Conservation (phyloP, 2,888 invertebrate genomes). For the Rhingia campestris region DNA sequence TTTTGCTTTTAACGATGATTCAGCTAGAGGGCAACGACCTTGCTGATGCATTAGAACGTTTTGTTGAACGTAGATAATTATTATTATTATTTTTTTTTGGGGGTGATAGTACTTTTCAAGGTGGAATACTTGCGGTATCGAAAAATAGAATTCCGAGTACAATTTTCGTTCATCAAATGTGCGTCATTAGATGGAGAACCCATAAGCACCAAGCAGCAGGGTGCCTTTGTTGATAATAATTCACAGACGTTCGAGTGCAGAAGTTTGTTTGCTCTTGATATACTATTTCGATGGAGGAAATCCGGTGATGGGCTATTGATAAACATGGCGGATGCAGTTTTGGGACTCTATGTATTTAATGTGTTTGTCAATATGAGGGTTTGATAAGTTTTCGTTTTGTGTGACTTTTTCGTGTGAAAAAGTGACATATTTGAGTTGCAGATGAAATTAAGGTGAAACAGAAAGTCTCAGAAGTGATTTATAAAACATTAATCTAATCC, state of each 20-base stretch:
- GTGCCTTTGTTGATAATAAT: conserved; percentile 4
- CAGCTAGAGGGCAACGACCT: conserved; percentile 53
- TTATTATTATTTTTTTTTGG: conserved; percentile 23
- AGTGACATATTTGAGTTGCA: too few species aligned
- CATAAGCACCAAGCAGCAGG: not conserved
- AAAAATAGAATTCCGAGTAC: conserved; percentile 3
- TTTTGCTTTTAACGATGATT: conserved; percentile 57
- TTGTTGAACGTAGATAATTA: conserved; percentile 30
- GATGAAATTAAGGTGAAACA: too few species aligned
- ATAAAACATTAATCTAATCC: too few species aligned
- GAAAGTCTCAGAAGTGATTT: too few species aligned
- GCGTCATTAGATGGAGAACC: conserved; percentile 3
- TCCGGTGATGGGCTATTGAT: conserved; percentile 4
- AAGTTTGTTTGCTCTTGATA: conserved; percentile 6
- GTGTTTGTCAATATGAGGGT: too few species aligned
- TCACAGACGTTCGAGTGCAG: not conserved
- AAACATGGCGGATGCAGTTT: not conserved
- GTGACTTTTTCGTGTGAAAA: too few species aligned
- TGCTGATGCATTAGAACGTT: conserved; percentile 36
- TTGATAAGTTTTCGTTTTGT: too few species aligned
- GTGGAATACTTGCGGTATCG: not conserved
- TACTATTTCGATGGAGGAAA: not conserved
- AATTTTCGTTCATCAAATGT: not conserved
- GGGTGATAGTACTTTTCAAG: conserved; percentile 31
- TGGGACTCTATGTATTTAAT: not conserved